Percentiles rank a stretch among this genome's conserved stretches.
Conservation (phyloP, 2,797 vertebrate genomes). For the Psittacula echo region DNA sequence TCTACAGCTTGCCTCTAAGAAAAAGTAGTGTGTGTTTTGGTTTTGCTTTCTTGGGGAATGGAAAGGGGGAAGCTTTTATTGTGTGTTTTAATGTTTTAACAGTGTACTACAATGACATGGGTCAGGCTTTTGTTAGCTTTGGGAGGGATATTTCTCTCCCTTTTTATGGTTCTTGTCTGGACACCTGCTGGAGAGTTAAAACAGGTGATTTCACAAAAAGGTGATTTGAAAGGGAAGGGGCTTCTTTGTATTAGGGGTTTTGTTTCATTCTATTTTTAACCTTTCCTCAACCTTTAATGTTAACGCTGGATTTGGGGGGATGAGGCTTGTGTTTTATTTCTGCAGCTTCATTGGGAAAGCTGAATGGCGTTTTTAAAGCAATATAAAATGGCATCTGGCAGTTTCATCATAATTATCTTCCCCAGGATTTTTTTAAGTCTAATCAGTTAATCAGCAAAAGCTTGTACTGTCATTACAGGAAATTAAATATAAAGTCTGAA, state of each 20-base stretch:
- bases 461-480: background rate
- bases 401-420: background rate
- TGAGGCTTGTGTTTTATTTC: background rate
- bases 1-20: background rate
- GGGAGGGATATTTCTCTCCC: background rate
- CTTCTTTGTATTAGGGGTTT: background rate
- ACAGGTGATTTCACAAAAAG: background rate
- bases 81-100: background rate
- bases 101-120: background rate
- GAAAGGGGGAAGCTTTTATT: background rate
- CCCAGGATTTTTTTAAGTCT: background rate
- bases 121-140: background rate
- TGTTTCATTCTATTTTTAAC: background rate
- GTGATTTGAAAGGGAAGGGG: background rate
- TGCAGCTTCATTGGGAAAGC: background rate
- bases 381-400: background rate
- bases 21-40: background rate
- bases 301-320: background rate
- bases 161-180: background rate
- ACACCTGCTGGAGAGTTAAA: background rate
- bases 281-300: background rate
- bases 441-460: slow-evolving; percentile 31
- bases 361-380: background rate
- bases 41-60: background rate
- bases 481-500: background rate